These are phyloP conservation scores for Bombyx huttoni DNA, from an alignment of 2,888 invertebrate species.

Conservation along the genomic window DNA sequence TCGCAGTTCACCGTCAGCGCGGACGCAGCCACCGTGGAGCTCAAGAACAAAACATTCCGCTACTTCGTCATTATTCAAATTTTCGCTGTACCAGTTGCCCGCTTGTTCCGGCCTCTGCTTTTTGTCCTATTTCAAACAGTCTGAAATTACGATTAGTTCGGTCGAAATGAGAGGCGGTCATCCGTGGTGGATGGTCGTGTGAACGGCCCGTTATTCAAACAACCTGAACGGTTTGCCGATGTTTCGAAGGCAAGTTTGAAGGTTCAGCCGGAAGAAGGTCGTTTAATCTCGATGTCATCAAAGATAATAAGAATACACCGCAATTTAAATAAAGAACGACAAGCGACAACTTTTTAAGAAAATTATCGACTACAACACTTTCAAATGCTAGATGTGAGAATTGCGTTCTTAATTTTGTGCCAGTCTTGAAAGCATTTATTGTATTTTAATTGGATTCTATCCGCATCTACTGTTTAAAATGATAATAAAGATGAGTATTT, in stretches of 20 bases:
- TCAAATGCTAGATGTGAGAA: too few species aligned
- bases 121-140: conserved; percentile 61
- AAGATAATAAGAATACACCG: conserved; percentile 1
- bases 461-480: too few species aligned
- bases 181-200: conserved; percentile 65
- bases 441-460: too few species aligned
- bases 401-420: too few species aligned
- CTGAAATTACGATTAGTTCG: conserved; percentile 68
- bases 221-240: conserved; percentile 33
- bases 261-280: conserved; percentile 2
- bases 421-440: too few species aligned
- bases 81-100: conserved; percentile 67
- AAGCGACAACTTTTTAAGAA: too few species aligned
- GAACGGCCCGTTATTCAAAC: conserved; percentile 60
- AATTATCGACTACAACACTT: too few species aligned
- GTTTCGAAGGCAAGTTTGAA: background rate
- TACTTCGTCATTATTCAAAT: conserved; percentile 69
- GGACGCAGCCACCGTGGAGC: conserved; percentile 53
- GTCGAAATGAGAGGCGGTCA: conserved; percentile 61
- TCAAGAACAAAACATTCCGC: conserved; percentile 60
- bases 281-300: conserved; percentile 3
- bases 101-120: conserved; percentile 66
- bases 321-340: background rate
- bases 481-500: too few species aligned
- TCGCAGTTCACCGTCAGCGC: conserved; percentile 6